Base-by-base conservation (phyloP, 2,888 invertebrate genomes). In the Epirrhoe tristata region DNA sequence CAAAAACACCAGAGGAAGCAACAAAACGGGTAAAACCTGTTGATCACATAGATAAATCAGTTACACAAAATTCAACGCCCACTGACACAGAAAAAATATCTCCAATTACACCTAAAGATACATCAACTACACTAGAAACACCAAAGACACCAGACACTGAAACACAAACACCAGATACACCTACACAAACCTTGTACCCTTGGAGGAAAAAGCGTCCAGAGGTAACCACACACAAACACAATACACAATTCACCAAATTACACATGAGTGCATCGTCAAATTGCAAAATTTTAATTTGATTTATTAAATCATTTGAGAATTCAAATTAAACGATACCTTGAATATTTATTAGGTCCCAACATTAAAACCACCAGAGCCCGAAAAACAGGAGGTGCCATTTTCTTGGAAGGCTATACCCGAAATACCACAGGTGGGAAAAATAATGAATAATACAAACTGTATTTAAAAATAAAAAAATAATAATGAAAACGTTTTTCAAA, bases 391-490 rank as follows among this genome's bases (percentile, higher is more conserved):
- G 74, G 86, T 89, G 52, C 84, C 89, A 58, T 92, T 93, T 78
- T 93, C 93, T 69, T 93, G 93, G 93, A 81, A 92, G 71, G 84
- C 85, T 53, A 93, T 93, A 79, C 92, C 93, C 71, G 93, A 92
- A 86, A 84, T 93, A 80, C 91, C 92, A 77, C 92, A 93, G 93
- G 93, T 93, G 92, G 65, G 76, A 10, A 75, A 60, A 63, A 36
- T 63, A 57, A 36, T 48, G 17, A 16, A 46, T 43, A 60, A 54
- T 39, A 39, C 52, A 66, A 50, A 36, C 51, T 61, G 5, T 50
- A 62, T 53, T 32, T 6, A 39, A 1, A 46, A 52, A 52, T 66
- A 57, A 14, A 58, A 39, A 61, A 67, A 60, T 52, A 62, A 61
- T 58, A 39, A 34, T 58, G 16, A 36, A 16, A 50, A 43, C 57